Percentiles rank a stretch among this genome's conserved stretches.
Conservation (phyloP, 2,113 vertebrate species). For the Oreocharis arfaki region DNA sequence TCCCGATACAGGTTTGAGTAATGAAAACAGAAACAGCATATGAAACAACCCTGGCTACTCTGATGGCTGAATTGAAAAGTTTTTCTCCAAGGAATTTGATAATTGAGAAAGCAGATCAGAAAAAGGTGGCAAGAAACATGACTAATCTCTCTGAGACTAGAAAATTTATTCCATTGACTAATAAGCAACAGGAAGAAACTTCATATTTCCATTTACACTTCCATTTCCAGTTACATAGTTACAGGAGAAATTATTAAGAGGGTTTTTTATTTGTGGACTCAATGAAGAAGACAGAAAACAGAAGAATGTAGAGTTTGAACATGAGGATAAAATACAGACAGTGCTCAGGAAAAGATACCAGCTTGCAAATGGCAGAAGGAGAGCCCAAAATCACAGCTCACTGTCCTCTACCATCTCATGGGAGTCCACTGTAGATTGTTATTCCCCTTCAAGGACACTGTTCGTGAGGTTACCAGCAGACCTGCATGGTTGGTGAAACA, state of each 20-base stretch:
- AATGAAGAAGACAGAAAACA: not conserved
- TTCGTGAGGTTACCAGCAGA: not conserved
- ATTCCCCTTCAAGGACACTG: not conserved
- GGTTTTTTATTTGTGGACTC: not conserved
- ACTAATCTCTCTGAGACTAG: slow-evolving; percentile 50
- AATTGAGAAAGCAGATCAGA: slow-evolving; percentile 61
- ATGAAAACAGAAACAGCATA: slow-evolving; percentile 17
- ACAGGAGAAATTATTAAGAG: not conserved
- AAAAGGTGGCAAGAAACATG: slow-evolving; percentile 51
- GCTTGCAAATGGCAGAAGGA: not conserved
- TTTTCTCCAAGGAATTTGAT: slow-evolving; percentile 27
- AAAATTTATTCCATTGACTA: slow-evolving; percentile 31
- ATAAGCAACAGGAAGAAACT: slow-evolving; percentile 38
- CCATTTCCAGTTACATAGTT: slow-evolving; percentile 14
- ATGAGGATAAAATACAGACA: not conserved
- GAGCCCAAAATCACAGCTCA: not conserved
- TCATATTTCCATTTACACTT: slow-evolving; percentile 33
- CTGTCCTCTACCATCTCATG: not conserved
- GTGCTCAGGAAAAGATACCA: not conserved
- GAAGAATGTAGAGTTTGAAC: not conserved
- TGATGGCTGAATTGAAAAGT: slow-evolving; percentile 31
- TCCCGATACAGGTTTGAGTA: not conserved
- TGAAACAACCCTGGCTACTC: not conserved
- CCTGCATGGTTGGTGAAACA: fast-evolving
- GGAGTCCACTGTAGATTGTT: not conserved